These are phyloP conservation scores for Limonius californicus DNA, from an alignment of 1,140 invertebrate species.

Conservation along the genomic window DNA sequence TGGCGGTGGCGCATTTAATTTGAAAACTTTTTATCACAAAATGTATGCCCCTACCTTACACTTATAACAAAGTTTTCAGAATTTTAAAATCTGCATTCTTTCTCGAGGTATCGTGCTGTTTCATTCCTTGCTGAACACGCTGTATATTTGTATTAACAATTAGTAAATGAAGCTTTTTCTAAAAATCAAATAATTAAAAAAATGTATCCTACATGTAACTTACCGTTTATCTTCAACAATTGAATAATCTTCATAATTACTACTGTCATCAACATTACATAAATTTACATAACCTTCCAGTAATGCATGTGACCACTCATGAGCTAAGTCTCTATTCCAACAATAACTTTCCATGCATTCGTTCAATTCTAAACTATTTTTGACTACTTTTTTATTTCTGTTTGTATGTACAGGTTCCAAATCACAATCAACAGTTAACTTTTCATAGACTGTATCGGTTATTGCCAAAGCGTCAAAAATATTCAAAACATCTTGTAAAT, in stretches of 20 bases:
- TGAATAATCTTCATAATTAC: conserved; percentile 19
- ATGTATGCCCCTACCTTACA: too few species aligned
- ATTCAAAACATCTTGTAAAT: background rate
- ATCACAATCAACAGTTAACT: conserved; percentile 19
- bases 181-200: too few species aligned
- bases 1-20: too few species aligned
- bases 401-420: conserved; percentile 27
- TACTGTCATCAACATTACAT: conserved; percentile 22
- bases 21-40: too few species aligned
- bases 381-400: conserved; percentile 19
- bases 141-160: too few species aligned
- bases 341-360: conserved; percentile 23
- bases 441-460: conserved; percentile 32
- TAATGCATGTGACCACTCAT: conserved; percentile 33
- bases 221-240: conserved; percentile 31
- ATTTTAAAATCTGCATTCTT: too few species aligned
- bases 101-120: too few species aligned
- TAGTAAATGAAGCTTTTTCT: too few species aligned
- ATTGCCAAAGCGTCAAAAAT: conserved; percentile 25
- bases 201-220: too few species aligned
- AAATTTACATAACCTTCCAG: conserved; percentile 23
- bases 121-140: too few species aligned
- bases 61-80: too few species aligned
- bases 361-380: conserved; percentile 35
- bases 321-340: conserved; percentile 15